Base-by-base conservation (phyloP, 2,113 vertebrate genomes). In the Tenrec ecaudatus region DNA sequence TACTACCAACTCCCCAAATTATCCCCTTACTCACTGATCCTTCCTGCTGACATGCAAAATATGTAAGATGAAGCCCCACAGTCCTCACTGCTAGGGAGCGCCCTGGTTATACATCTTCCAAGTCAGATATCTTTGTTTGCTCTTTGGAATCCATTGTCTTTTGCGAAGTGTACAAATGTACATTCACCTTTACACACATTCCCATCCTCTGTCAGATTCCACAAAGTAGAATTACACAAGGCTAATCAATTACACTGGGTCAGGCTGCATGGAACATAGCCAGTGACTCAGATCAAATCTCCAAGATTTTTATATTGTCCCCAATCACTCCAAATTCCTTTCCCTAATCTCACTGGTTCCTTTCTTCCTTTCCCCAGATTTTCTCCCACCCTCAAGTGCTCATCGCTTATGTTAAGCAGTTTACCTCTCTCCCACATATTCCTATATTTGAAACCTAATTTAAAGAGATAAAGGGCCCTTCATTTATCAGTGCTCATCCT, bases 141-240 rank as follows among this genome's bases (percentile, higher is more conserved):
- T 53, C 47, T 7, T 53, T 53, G 47, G 47, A 53, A 53, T 53
- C 47, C 47, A 53, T 53, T 53, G 47, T 53, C 47, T 53, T 40
- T 40, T 53, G 47, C 11, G 47, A 53, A 53, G 47, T 53, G 47
- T 10, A 53, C 47, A 53, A 53, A 53, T 84, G 10, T 5, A 15
- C 83, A 6, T 16, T 58, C n/a, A 89, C 89, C 85, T 82, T 73
- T 38, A 82, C 38, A 58, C 12, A 85, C 36, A 88, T 60, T 77
- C 29, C 58, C 58, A 15, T 89, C 25, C 1, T 80, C 83, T 38
- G 29, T 83, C 60, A 80, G 38, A 75, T 83, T 93, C 64, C 69
- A 14, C 86, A 53, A 93, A 64, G 53, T n/a, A 82, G 75, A 81
- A 91, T 91, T 57, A 27, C 27, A 40, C 2, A 3, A 47, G 47